Evolutionary conservation across 2,797 vertebrate species (phyloP).

Genomic region (Enteromius treurensis): DNA sequence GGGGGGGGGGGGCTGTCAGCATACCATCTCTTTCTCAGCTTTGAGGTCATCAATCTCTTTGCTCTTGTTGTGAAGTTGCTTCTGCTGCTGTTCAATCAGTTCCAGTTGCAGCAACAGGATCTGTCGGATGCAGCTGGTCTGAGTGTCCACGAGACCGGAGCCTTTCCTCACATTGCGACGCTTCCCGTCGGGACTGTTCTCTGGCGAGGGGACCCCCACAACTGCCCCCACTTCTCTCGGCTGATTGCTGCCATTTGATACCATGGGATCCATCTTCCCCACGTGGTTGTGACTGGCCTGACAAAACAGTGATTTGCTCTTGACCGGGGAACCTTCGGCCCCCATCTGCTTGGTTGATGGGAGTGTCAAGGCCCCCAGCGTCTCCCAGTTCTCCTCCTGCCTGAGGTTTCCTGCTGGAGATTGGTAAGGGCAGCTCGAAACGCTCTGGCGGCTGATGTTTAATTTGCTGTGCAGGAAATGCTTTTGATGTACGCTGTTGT

Average conservation of each 20-base stretch:
- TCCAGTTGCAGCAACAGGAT: conserved; percentile 85
- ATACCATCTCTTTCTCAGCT: conserved; percentile 84
- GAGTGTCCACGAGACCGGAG: conserved; percentile 73
- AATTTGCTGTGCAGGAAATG: conserved; percentile 54
- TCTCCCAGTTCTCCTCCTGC: conserved; percentile 66
- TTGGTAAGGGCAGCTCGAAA: conserved; percentile 42
- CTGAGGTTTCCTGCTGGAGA: conserved; percentile 35
- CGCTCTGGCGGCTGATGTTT: conserved; percentile 42
- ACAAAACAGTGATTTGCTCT: conserved; percentile 65
- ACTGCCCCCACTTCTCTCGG: conserved; percentile 60
- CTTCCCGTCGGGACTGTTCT: conserved; percentile 73
- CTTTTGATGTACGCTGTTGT: conserved; percentile 52
- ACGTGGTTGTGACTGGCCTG: conserved; percentile 60
- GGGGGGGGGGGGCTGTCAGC: conserved; percentile 24
- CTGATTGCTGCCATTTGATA: conserved; percentile 60
- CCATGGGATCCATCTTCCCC: conserved; percentile 60
- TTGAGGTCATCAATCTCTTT: conserved; percentile 85
- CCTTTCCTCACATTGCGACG: conserved; percentile 75
- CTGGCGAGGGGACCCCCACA: conserved; percentile 65
- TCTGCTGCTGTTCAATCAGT: conserved; percentile 87
- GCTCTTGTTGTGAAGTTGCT: conserved; percentile 85
- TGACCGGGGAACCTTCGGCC: conserved; percentile 62
- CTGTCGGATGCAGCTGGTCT: conserved; percentile 84
- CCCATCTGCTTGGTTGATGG: conserved; percentile 62
- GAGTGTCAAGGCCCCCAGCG: conserved; percentile 53